A percentile compares a stretch with the other conserved stretches of the same genome.
phyloP scores from a whole-genome alignment of 2,113 vertebrate genomes.

The Paedocypris sp. region DNA sequence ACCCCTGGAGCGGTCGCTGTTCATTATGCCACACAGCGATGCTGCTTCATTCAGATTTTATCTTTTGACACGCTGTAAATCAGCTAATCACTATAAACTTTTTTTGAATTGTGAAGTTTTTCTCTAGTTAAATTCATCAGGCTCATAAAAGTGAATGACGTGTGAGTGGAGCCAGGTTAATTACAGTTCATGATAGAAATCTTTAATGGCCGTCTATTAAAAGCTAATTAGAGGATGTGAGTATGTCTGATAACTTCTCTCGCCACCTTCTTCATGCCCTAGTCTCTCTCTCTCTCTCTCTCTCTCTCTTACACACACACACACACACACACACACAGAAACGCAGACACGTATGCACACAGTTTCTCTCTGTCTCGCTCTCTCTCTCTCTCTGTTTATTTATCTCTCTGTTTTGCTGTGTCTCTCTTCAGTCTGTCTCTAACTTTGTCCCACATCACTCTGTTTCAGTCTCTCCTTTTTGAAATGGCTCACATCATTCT shows the following conservation, averaged over 20 bases:
- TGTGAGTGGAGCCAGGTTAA: conserved; percentile 26
- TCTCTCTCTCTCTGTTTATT: too few species aligned
- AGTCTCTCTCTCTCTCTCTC: not conserved
- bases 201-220: conserved; percentile 36
- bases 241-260: conserved; percentile 29
- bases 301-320: too few species aligned
- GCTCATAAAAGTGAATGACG: conserved; percentile 8
- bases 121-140: not conserved
- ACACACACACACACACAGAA: too few species aligned
- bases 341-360: too few species aligned
- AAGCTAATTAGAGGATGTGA: conserved; percentile 29
- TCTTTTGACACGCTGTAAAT: conserved; percentile 19
- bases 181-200: conserved; percentile 36
- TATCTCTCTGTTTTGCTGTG: too few species aligned
- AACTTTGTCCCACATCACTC: too few species aligned
- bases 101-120: not conserved
- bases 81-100: conserved; percentile 24
- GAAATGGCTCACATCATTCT: too few species aligned
- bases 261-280: conserved; percentile 5
- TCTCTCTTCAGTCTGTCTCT: too few species aligned
- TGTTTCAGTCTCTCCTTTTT: too few species aligned
- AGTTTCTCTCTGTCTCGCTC: too few species aligned
- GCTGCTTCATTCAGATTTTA: conserved; percentile 12
- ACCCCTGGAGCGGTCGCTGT: too few species aligned
- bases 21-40: not conserved